These are phyloP conservation scores for Empidonax traillii DNA, from an alignment of 2,113 vertebrate genomes.

Conservation along the genomic window DNA sequence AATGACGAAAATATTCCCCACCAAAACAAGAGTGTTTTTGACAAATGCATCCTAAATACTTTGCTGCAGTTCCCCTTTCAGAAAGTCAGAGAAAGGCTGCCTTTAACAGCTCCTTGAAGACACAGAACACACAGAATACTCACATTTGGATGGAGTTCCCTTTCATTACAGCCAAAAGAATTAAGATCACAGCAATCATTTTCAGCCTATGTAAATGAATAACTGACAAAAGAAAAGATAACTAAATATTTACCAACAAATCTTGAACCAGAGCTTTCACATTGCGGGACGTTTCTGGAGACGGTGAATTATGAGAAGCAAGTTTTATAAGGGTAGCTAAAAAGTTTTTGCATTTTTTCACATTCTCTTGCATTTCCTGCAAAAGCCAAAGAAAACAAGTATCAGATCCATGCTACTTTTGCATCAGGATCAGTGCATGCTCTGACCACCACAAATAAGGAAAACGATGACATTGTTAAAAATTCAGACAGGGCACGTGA, in stretches of 20 bases:
- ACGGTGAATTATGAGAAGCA: slow-evolving; percentile 87
- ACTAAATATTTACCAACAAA: slow-evolving; percentile 78
- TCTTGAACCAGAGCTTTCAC: slow-evolving; percentile 89
- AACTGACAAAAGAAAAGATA: neutral
- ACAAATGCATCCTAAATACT: neutral
- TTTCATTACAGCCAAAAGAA: neutral
- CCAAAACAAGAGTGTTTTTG: neutral
- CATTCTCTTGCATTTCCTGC: slow-evolving; percentile 91
- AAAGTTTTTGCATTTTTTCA: slow-evolving; percentile 92
- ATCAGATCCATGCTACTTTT: neutral
- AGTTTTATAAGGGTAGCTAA: slow-evolving; percentile 88
- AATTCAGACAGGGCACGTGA: neutral
- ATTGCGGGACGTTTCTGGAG: slow-evolving; percentile 85
- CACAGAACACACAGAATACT: neutral
- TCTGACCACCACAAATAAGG: neutral
- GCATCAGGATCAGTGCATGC: neutral
- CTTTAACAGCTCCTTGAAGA: neutral
- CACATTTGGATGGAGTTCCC: neutral
- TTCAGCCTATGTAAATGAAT: neutral
- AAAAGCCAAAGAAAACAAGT: neutral
- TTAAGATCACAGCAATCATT: neutral
- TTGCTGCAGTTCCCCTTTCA: neutral
- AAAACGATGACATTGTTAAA: neutral
- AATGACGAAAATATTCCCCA: neutral
- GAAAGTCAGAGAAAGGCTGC: neutral